These are phyloP conservation scores for Eulemur albifrons DNA, from an alignment of 2,797 vertebrate species.

Conservation along the genomic window DNA sequence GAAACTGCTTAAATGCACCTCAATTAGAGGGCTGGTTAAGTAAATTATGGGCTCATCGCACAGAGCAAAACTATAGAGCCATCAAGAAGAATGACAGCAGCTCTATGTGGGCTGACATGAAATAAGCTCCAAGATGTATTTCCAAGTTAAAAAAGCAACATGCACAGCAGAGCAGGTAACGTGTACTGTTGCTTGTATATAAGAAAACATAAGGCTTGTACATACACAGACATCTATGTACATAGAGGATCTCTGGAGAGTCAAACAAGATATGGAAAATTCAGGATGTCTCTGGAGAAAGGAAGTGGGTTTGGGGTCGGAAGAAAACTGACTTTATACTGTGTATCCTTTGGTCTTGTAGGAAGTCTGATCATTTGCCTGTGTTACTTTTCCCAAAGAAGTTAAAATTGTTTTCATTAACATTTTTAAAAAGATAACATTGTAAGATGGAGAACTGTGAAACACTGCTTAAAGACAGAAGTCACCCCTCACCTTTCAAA, in stretches of 20 bases:
- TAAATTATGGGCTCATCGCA: neutral
- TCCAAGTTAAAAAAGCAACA: neutral
- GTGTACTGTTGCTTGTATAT: neutral
- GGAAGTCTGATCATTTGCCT: neutral
- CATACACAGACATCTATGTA: rapidly evolving
- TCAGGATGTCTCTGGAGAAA: neutral
- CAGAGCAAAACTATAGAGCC: neutral
- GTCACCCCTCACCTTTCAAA: neutral
- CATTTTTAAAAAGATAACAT: neutral
- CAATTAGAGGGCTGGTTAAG: neutral
- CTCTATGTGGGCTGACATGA: neutral
- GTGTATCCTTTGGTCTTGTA: too few species aligned
- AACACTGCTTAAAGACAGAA: neutral
- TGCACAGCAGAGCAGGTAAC: rapidly evolving
- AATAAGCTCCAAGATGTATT: neutral
- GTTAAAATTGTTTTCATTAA: neutral
- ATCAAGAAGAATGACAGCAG: neutral
- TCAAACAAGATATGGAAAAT: neutral
- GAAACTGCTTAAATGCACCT: neutral
- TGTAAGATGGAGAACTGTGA: neutral
- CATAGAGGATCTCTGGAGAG: neutral
- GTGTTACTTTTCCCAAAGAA: neutral
- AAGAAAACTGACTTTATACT: neutral
- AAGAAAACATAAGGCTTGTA: neutral
- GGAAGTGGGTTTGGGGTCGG: too few species aligned